Base-by-base conservation (phyloP, 2,797 vertebrate genomes). In the Fistularia tabacaria region DNA sequence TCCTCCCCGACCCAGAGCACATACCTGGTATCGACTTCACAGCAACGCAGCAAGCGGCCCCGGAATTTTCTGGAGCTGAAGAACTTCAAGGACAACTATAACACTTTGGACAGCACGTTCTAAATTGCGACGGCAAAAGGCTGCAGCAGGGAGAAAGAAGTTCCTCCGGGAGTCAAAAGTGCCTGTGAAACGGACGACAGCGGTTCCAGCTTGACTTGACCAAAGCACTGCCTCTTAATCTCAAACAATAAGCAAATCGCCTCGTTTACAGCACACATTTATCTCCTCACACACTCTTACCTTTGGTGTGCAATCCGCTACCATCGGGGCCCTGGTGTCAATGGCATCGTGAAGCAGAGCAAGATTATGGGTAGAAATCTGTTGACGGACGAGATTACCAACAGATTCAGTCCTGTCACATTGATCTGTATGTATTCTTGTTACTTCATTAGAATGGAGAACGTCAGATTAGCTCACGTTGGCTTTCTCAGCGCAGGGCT, bases 51-150 rank as follows among this genome's bases (percentile, higher is more conserved):
- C 88, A 98, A 97, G 85, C 92, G 93, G 59, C 90, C 95, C 81
- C 94, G 97, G 71, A 91, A 95, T 83, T 95, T 98, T 74, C 87
- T 98, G 60, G 96, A 98, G 83, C 88, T 98, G 61, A 99, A 99
- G 86, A 98, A 92, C 86, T 97, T 99, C 71, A 99, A 98, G 80
- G 97, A 98, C 87, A 98, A 98, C 84, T 98, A 98, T 80, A 97
- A 98, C 82, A 98, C 96, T 0, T 69, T 99, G 81, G 96, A 99
- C 79, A 98, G 96, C 68, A 94, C 93, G 0, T 87, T 95, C 83
- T 98, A 64, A 89, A 66, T 60, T 13, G 36, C 6, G 10, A n/a
- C 6, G 12, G 5, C 10, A 6, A 49, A 14, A 8, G 49, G 12
- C 38, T 36, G 48, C 36, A 14, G 63, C 42, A 45, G 53, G 49